phyloP scores from a whole-genome alignment of 2,888 invertebrate genomes.

The Agrypnus murinus region DNA sequence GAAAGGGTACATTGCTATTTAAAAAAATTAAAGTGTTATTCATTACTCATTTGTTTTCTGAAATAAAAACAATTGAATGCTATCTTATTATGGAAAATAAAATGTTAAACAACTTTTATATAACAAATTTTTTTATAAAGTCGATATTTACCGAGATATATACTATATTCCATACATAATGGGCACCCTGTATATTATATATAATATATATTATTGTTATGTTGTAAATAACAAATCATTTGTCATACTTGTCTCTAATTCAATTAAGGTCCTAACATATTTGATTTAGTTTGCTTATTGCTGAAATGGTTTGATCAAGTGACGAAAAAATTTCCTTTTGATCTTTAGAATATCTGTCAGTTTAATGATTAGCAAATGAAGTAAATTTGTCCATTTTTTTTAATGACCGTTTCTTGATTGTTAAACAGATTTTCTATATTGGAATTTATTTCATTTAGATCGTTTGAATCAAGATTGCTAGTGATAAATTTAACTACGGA shows the following conservation, averaged over 20 bases:
- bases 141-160: no score
- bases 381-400: slow-evolving; percentile 38
- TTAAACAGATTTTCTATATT: slow-evolving; percentile 5
- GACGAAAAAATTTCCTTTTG: slow-evolving; percentile 18
- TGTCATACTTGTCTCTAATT: slow-evolving; percentile 31
- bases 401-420: slow-evolving; percentile 32
- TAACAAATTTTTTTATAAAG: no score
- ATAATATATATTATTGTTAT: no score
- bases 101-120: no score
- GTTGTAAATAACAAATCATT: slow-evolving; percentile 10
- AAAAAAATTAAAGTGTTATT: no score
- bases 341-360: slow-evolving; percentile 23
- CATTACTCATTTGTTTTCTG: no score
- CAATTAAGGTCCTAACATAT: slow-evolving; percentile 27
- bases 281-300: slow-evolving; percentile 25
- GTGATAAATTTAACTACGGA: slow-evolving; percentile 44
- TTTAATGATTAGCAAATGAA: slow-evolving; percentile 47
- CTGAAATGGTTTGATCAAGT: slow-evolving; percentile 1
- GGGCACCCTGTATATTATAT: no score
- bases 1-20: no score
- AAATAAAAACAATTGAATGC: no score
- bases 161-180: no score
- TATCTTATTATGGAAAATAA: no score
- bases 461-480: slow-evolving; percentile 44
- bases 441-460: slow-evolving; percentile 38